Conservation (phyloP, 2,797 vertebrate species). For the Syncerus caffer region DNA sequence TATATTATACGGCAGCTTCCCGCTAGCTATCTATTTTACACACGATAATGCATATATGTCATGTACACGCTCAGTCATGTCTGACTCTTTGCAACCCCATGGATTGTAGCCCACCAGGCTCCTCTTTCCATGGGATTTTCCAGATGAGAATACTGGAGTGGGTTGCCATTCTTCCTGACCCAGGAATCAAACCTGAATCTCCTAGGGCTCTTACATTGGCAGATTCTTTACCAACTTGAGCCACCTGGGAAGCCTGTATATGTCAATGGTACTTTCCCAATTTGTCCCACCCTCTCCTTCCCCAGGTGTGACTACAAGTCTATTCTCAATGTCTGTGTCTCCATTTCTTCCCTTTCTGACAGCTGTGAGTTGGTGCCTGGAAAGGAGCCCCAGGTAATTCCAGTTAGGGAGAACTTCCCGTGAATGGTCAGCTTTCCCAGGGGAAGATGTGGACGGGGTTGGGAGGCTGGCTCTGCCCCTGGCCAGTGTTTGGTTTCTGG, state of each 20-base stretch:
- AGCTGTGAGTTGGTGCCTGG: background rate
- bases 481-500: slow-evolving; percentile 61
- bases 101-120: background rate
- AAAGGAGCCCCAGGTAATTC: background rate
- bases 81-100: background rate
- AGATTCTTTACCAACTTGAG: background rate
- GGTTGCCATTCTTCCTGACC: background rate
- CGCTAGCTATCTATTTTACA: background rate
- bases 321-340: background rate
- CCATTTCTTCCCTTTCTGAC: background rate
- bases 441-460: background rate
- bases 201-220: background rate
- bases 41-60: fast-evolving
- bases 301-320: background rate
- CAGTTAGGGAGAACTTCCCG: background rate
- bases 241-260: background rate
- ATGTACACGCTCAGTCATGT: background rate
- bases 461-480: background rate
- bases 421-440: background rate
- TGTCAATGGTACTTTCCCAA: background rate
- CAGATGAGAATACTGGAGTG: background rate
- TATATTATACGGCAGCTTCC: background rate
- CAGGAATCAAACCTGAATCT: background rate
- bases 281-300: background rate
- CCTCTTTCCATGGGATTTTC: background rate